phyloP scores from a whole-genome alignment of 2,797 vertebrate species.

The Huso huso region DNA sequence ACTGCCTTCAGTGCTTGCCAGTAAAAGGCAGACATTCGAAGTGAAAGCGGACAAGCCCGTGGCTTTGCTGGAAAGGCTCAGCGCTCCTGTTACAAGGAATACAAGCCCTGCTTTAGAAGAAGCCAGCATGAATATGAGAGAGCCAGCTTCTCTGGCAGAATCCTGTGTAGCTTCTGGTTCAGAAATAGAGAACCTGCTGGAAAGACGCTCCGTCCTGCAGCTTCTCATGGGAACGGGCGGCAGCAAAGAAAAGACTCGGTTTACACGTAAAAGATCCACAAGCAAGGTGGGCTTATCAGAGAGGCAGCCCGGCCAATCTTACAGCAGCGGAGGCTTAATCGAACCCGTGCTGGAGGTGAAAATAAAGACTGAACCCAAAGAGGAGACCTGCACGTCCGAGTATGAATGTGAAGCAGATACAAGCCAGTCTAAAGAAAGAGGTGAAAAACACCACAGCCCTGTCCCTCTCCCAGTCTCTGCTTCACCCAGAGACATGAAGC shows the following conservation, averaged over 20 bases:
- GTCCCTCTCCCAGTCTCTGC: constrained; percentile 58
- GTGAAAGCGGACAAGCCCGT: constrained; percentile 60
- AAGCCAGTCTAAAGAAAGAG: constrained; percentile 44
- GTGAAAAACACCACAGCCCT: constrained; percentile 51
- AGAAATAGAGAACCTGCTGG: constrained; percentile 92
- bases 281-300: constrained; percentile 56
- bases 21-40: constrained; percentile 58
- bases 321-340: constrained; percentile 53
- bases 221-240: constrained; percentile 78
- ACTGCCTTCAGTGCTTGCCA: constrained; percentile 26
- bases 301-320: constrained; percentile 54
- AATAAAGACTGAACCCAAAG: constrained; percentile 81
- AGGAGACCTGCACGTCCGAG: constrained; percentile 55
- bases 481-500: constrained; percentile 59
- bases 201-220: constrained; percentile 90
- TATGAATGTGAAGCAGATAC: constrained; percentile 49
- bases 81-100: constrained; percentile 67
- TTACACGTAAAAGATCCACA: constrained; percentile 61
- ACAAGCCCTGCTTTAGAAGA: constrained; percentile 66
- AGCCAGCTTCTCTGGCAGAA: constrained; percentile 48
- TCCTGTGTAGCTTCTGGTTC: constrained; percentile 63
- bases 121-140: constrained; percentile 57
- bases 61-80: constrained; percentile 73
- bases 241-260: constrained; percentile 70
- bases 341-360: constrained; percentile 70